A percentile compares a stretch with the other conserved stretches of the same genome.
phyloP scores from a whole-genome alignment of 1,140 invertebrate genomes.

The Cotesia vestalis region DNA sequence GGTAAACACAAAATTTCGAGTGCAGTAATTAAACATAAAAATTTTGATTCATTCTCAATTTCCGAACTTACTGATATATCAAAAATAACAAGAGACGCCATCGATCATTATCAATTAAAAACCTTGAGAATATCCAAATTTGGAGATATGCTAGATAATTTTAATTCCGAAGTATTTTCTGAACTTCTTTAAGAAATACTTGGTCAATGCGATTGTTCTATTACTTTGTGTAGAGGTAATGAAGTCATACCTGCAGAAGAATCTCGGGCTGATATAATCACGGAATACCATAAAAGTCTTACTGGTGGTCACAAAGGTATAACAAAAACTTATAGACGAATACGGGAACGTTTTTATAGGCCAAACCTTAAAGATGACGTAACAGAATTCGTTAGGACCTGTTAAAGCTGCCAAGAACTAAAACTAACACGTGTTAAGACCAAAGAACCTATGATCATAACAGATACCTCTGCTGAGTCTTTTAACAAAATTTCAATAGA shows the following conservation, averaged over 20 bases:
- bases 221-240: too few species aligned
- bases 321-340: slow-evolving; percentile 4
- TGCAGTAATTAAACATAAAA: slow-evolving; percentile 10
- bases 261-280: too few species aligned
- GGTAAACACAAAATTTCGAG: slow-evolving; percentile 10
- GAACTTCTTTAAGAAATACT: too few species aligned
- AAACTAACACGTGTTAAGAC: slow-evolving; percentile 26
- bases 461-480: slow-evolving; percentile 39
- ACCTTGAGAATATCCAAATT: slow-evolving; percentile 16
- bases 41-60: slow-evolving; percentile 16
- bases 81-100: slow-evolving; percentile 2
- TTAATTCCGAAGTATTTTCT: too few species aligned
- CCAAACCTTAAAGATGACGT: slow-evolving; percentile 14
- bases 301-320: too few species aligned
- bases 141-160: slow-evolving; percentile 18
- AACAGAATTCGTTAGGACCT: slow-evolving; percentile 1
- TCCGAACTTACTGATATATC: slow-evolving; percentile 13
- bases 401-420: slow-evolving; percentile 11
- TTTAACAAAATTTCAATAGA: slow-evolving; percentile 30
- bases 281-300: too few species aligned
- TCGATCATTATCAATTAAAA: slow-evolving; percentile 5
- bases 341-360: slow-evolving; percentile 23
- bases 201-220: too few species aligned
- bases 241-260: too few species aligned
- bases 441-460: slow-evolving; percentile 17